Evolutionary conservation across 2,888 invertebrate species (phyloP).

Genomic region (Leptinotarsa tumamoca): DNA sequence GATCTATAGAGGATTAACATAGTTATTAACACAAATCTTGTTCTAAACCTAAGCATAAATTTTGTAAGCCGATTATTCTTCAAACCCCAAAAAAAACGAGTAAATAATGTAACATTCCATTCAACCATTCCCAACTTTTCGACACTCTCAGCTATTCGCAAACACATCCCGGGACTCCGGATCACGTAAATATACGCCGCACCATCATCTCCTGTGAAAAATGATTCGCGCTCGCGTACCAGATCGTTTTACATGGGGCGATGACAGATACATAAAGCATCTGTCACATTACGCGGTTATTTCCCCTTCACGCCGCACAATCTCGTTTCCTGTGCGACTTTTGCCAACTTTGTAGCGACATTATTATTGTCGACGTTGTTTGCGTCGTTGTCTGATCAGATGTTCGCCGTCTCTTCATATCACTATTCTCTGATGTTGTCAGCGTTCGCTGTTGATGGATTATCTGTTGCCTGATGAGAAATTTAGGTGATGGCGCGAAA

Average conservation of each 20-base stretch:
- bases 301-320: slow-evolving; percentile 46
- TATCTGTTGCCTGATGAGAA: neutral
- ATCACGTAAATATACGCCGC: slow-evolving; percentile 3
- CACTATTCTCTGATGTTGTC: neutral
- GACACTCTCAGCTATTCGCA: no score
- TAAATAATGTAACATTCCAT: no score
- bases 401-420: slow-evolving; percentile 7
- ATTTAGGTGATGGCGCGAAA: neutral
- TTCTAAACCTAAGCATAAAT: no score
- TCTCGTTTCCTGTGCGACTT: slow-evolving; percentile 39
- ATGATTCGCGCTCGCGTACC: slow-evolving; percentile 18
- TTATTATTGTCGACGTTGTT: slow-evolving; percentile 26
- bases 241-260: slow-evolving; percentile 34
- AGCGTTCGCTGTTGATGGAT: neutral
- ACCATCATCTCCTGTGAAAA: slow-evolving; percentile 9
- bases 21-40: no score
- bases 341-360: slow-evolving; percentile 24
- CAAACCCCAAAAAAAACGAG: no score
- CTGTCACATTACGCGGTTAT: slow-evolving; percentile 53
- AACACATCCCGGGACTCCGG: slow-evolving; percentile 8
- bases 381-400: slow-evolving; percentile 15
- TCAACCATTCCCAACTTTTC: no score
- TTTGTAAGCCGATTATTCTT: no score
- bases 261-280: slow-evolving; percentile 52
- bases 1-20: no score